A percentile compares a stretch with the other conserved stretches of the same genome.
These are phyloP conservation scores for Limnephilus rhombicus DNA, from an alignment of 2,888 invertebrate genomes.

Conservation along the genomic window DNA sequence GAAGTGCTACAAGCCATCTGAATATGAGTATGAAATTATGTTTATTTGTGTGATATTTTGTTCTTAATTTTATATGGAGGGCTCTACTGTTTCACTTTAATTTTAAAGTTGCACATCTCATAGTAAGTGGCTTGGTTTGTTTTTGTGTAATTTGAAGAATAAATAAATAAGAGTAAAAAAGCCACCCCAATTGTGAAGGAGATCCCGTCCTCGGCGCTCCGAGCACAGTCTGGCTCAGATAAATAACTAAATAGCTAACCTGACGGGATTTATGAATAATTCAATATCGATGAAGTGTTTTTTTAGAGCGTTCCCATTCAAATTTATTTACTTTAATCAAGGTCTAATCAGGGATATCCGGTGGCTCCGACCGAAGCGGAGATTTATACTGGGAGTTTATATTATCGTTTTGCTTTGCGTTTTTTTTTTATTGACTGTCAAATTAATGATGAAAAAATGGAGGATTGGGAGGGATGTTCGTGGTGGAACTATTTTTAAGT, in stretches of 20 bases:
- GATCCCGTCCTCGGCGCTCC: neutral
- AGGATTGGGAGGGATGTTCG: neutral
- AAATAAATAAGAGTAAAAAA: neutral
- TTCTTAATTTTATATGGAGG: too few relatives aligned
- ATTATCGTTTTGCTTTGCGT: neutral
- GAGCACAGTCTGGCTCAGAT: slow-evolving; percentile 19
- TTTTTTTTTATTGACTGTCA: neutral
- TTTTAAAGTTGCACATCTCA: too few relatives aligned
- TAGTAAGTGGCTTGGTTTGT: too few relatives aligned
- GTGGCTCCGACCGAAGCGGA: neutral
- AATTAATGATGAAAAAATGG: neutral
- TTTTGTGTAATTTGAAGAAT: neutral
- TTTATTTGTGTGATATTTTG: too few relatives aligned
- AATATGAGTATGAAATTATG: too few relatives aligned
- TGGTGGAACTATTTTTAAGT: too few relatives aligned
- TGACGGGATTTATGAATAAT: slow-evolving; percentile 32
- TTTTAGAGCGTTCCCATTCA: slow-evolving; percentile 21
- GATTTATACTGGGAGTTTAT: neutral
- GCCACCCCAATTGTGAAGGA: neutral
- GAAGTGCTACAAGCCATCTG: too few relatives aligned
- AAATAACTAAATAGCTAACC: slow-evolving; percentile 22
- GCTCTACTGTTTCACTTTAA: too few relatives aligned
- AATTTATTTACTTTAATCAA: slow-evolving; percentile 34
- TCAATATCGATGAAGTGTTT: slow-evolving; percentile 38
- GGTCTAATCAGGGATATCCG: neutral